Percentiles rank a stretch among this genome's conserved stretches.
These are phyloP conservation scores for Aleadryas rufinucha DNA, from an alignment of 2,113 vertebrate genomes.

Conservation along the genomic window DNA sequence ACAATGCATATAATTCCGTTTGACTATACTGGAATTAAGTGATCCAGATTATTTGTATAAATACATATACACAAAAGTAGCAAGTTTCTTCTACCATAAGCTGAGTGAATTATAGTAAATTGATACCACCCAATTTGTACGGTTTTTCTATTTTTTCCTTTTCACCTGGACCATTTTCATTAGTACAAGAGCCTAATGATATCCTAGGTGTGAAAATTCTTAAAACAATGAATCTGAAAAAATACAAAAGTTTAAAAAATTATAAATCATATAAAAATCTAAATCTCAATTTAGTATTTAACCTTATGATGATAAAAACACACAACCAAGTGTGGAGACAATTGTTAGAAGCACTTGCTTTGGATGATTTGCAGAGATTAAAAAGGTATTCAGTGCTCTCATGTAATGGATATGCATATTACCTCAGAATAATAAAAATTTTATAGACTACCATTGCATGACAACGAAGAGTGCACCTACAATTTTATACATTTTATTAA, in stretches of 20 bases:
- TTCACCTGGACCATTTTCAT: background rate
- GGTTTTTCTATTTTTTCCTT: background rate
- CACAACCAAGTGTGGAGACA: background rate
- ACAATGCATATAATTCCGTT: background rate
- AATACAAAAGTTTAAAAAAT: background rate
- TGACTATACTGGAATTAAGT: background rate
- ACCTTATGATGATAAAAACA: background rate
- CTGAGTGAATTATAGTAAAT: background rate
- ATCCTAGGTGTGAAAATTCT: background rate
- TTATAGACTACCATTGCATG: background rate
- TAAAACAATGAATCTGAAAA: background rate
- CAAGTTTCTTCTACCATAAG: background rate
- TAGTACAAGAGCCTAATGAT: background rate
- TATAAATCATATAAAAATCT: background rate
- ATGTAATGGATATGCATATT: background rate
- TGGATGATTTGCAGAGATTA: background rate
- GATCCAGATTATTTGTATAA: background rate
- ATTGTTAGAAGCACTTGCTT: background rate
- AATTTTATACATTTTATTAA: background rate
- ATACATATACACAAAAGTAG: background rate
- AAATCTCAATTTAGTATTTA: background rate
- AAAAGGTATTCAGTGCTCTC: background rate
- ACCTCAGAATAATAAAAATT: background rate
- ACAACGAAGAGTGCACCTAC: background rate
- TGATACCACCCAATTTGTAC: background rate